Conservation (phyloP, 2,888 invertebrate species). For the Synergus gifuensis region DNA sequence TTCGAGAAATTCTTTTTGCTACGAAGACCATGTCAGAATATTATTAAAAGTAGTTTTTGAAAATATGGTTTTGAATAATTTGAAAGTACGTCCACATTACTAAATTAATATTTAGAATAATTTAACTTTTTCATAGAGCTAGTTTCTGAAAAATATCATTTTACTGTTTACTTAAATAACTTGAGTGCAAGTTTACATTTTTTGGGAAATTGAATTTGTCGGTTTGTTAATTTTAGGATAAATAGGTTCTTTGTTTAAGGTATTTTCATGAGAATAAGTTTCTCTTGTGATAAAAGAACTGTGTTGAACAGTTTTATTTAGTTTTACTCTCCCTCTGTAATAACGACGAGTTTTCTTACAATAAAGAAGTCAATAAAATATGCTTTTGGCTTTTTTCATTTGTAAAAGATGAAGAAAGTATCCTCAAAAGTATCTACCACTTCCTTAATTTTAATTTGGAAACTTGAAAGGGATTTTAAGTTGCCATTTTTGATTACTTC, state of each 20-base stretch:
- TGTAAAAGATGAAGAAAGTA: too few relatives aligned
- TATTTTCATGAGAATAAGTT: constrained; percentile 13
- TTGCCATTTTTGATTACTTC: too few relatives aligned
- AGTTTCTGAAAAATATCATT: constrained; percentile 7
- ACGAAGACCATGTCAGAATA: neutral
- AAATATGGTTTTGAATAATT: neutral
- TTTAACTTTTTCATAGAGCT: neutral
- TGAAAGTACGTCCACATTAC: neutral
- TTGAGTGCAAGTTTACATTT: neutral
- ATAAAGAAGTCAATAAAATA: constrained; percentile 17
- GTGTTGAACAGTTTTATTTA: constrained; percentile 24
- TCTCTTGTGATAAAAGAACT: constrained; percentile 34
- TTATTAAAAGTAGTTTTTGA: neutral
- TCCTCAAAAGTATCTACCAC: neutral
- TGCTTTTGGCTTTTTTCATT: neutral
- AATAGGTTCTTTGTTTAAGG: constrained; percentile 1
- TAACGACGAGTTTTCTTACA: constrained; percentile 3
- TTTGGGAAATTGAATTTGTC: neutral
- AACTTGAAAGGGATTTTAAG: neutral
- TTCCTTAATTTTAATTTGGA: neutral
- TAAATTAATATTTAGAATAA: constrained; percentile 5
- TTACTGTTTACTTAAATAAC: neutral
- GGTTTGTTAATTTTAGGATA: neutral
- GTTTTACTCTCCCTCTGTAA: constrained; percentile 8
- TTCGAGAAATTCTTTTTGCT: neutral